A percentile compares a stretch with the other conserved stretches of the same genome.
phyloP scores from a whole-genome alignment of 1,140 invertebrate species.

The Pissodes strobi region DNA sequence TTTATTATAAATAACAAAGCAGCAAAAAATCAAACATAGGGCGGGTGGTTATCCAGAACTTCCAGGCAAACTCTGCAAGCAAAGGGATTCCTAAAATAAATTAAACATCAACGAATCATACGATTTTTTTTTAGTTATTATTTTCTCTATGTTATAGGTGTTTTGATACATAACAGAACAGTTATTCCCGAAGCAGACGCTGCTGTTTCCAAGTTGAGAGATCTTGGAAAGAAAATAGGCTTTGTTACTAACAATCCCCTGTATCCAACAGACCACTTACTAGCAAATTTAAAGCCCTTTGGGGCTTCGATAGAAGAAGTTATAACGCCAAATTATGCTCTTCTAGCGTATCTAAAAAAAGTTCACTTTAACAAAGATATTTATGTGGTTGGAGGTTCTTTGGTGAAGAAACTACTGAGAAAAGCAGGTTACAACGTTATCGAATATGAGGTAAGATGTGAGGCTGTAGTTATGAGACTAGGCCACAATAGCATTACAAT shows the following conservation, averaged over 20 bases:
- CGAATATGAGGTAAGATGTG: constrained; percentile 16
- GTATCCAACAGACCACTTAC: background rate
- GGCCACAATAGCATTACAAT: too few relatives aligned
- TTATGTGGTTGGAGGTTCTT: background rate
- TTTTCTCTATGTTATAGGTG: background rate
- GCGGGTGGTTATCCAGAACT: too few relatives aligned
- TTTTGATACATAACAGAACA: background rate
- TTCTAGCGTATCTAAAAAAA: constrained; percentile 11
- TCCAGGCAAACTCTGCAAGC: too few relatives aligned
- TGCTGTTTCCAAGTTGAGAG: constrained; percentile 8
- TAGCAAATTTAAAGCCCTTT: background rate
- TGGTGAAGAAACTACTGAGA: background rate
- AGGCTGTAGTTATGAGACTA: too few relatives aligned
- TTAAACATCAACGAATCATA: too few relatives aligned
- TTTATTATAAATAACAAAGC: too few relatives aligned
- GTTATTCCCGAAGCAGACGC: constrained; percentile 10
- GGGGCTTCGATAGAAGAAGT: constrained; percentile 7
- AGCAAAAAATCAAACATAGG: too few relatives aligned
- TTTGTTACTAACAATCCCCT: constrained; percentile 23
- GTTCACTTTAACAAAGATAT: constrained; percentile 14
- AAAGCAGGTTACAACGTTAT: constrained; percentile 24
- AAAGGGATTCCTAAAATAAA: too few relatives aligned
- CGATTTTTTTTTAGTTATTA: background rate
- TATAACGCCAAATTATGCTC: background rate
- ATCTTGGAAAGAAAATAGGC: constrained; percentile 15